Conservation (phyloP, 1,140 invertebrate genomes). For the Drosophila hydei region DNA sequence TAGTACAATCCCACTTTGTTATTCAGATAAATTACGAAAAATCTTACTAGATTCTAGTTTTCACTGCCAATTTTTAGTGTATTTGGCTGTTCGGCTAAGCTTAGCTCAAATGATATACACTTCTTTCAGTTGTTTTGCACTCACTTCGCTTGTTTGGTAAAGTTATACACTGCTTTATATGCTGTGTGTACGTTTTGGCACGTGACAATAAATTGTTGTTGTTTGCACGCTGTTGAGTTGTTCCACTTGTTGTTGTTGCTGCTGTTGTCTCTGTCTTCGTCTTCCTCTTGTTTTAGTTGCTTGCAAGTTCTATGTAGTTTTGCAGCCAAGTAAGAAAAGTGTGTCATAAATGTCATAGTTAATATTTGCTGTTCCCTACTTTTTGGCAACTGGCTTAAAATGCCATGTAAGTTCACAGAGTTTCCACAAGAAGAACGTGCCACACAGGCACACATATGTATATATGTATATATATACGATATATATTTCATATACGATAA, state of each 20-base stretch:
- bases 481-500: not conserved
- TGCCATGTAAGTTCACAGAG: conserved; percentile 38
- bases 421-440: conserved; percentile 22
- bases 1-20: too few relatives aligned
- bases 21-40: too few relatives aligned
- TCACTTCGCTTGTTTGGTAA: conserved; percentile 72
- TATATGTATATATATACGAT: not conserved
- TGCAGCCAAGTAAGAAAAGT: conserved; percentile 63
- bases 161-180: conserved; percentile 66
- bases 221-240: conserved; percentile 41
- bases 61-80: conserved; percentile 7
- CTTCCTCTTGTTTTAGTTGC: conserved; percentile 29
- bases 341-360: conserved; percentile 81
- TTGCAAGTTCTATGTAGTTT: conserved; percentile 48
- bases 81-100: not conserved
- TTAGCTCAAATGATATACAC: not conserved
- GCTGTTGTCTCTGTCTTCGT: conserved; percentile 18
- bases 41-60: too few relatives aligned
- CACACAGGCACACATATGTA: conserved; percentile 3
- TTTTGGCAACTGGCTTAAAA: conserved; percentile 64
- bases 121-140: conserved; percentile 53
- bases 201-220: conserved; percentile 81
- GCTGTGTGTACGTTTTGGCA: conserved; percentile 74
- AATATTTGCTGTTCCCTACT: conserved; percentile 74
- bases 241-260: conserved; percentile 32